These are phyloP conservation scores for Hippocampus kuda DNA, from an alignment of 2,797 vertebrate species.

Conservation along the genomic window DNA sequence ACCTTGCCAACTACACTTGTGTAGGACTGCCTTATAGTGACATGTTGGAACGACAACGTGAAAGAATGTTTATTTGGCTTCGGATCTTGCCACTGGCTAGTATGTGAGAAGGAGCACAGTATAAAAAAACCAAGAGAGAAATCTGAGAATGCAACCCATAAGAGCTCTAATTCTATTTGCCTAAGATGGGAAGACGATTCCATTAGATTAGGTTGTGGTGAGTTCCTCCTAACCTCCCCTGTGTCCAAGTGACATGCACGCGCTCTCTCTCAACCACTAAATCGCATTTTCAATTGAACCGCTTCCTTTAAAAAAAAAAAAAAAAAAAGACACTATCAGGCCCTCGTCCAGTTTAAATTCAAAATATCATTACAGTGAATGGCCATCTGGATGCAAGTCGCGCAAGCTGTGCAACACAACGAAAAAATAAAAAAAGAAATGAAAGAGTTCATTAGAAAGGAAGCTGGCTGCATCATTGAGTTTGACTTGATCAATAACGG, in stretches of 20 bases:
- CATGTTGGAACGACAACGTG: conserved; percentile 31
- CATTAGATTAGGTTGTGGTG: conserved; percentile 54
- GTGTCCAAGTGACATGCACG: conserved; percentile 42
- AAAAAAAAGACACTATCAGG: neutral
- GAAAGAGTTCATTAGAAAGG: conserved; percentile 42
- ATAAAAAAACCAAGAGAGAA: conserved; percentile 40
- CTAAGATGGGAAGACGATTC: conserved; percentile 52
- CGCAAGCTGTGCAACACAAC: conserved; percentile 5
- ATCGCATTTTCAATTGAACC: conserved; percentile 8
- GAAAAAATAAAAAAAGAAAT: conserved; percentile 36
- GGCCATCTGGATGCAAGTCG: neutral
- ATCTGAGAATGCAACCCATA: conserved; percentile 57
- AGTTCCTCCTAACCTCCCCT: conserved; percentile 34
- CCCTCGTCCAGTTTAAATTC: neutral
- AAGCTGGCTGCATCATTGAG: conserved; percentile 45
- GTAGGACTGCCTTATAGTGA: conserved; percentile 43
- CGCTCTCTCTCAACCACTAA: conserved; percentile 23
- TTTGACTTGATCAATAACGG: conserved; percentile 54
- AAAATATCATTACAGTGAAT: neutral
- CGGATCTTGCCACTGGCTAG: conserved; percentile 24
- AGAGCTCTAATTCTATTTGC: conserved; percentile 61
- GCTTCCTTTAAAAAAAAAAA: neutral
- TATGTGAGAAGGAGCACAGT: conserved; percentile 20
- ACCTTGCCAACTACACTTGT: conserved; percentile 57
- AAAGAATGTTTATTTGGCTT: conserved; percentile 28